Evolutionary conservation across 2,888 invertebrate species (phyloP).

Genomic region (Noctua fimbriata): DNA sequence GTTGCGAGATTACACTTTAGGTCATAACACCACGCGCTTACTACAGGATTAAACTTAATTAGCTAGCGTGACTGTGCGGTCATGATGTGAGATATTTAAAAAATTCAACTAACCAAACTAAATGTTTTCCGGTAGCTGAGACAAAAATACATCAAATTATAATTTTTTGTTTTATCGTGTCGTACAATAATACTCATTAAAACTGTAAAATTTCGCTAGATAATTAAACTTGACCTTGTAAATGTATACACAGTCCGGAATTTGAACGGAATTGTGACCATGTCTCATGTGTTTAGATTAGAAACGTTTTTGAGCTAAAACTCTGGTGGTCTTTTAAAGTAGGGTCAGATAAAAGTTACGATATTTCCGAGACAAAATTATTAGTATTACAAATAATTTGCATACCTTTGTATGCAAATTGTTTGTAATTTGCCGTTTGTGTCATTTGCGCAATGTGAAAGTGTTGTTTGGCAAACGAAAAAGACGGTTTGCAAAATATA

Average conservation of each 20-base stretch:
- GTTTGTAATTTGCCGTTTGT: background rate
- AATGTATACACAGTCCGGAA: slow-evolving; percentile 33
- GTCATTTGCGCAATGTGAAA: background rate
- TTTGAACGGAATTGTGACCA: slow-evolving; percentile 33
- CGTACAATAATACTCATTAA: background rate
- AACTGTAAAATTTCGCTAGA: background rate
- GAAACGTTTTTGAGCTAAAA: slow-evolving; percentile 23
- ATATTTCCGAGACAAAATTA: background rate
- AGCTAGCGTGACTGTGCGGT: background rate
- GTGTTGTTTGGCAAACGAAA: background rate
- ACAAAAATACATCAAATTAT: background rate
- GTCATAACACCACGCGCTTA: background rate
- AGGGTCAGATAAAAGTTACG: background rate
- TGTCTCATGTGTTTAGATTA: slow-evolving; percentile 20
- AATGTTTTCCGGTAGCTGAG: background rate
- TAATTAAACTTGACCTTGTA: background rate
- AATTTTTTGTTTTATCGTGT: background rate
- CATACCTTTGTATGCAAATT: background rate
- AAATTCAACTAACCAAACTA: background rate
- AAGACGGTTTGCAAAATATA: background rate
- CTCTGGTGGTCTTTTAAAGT: background rate
- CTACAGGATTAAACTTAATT: background rate
- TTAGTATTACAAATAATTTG: background rate
- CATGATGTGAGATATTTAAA: background rate
- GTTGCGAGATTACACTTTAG: slow-evolving; percentile 83